A percentile compares a stretch with the other conserved stretches of the same genome.
Evolutionary conservation across 2,797 vertebrate genomes (phyloP).

Genomic region (Trachops cirrhosus): DNA sequence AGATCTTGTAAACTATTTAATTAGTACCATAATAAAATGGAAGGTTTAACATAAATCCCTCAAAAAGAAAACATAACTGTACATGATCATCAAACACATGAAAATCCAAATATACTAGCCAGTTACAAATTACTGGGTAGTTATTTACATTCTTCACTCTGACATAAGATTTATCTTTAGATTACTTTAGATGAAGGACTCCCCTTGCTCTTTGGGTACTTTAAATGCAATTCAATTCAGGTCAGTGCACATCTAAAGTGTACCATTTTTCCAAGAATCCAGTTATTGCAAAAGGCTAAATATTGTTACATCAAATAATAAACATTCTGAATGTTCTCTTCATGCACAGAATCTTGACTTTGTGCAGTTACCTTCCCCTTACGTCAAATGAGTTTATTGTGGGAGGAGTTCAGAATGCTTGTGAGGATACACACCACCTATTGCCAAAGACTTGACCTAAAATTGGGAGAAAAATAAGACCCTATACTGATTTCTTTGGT

Average conservation of each 20-base stretch:
- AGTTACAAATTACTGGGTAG: background rate
- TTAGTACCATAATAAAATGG: background rate
- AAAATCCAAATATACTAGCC: background rate
- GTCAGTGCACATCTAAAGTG: conserved; percentile 4
- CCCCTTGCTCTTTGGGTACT: background rate
- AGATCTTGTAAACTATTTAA: background rate
- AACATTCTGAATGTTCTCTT: background rate
- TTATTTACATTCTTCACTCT: background rate
- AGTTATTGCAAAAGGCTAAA: conserved; percentile 10
- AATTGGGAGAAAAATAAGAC: conserved; percentile 1
- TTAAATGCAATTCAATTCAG: conserved; percentile 36
- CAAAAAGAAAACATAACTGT: background rate
- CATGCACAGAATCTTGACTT: background rate
- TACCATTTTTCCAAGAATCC: background rate
- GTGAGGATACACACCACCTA: background rate
- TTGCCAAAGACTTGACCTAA: background rate
- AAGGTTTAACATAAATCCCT: conserved; percentile 15
- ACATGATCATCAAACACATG: background rate
- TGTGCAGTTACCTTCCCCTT: background rate
- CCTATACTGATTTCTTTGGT: background rate
- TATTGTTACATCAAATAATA: background rate
- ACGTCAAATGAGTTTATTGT: background rate
- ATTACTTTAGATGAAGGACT: background rate
- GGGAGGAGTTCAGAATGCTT: background rate
- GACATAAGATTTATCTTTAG: background rate